Percentiles rank a stretch among this genome's conserved stretches.
These are phyloP conservation scores for Trematomus bernacchii DNA, from an alignment of 2,797 vertebrate species.

Conservation along the genomic window DNA sequence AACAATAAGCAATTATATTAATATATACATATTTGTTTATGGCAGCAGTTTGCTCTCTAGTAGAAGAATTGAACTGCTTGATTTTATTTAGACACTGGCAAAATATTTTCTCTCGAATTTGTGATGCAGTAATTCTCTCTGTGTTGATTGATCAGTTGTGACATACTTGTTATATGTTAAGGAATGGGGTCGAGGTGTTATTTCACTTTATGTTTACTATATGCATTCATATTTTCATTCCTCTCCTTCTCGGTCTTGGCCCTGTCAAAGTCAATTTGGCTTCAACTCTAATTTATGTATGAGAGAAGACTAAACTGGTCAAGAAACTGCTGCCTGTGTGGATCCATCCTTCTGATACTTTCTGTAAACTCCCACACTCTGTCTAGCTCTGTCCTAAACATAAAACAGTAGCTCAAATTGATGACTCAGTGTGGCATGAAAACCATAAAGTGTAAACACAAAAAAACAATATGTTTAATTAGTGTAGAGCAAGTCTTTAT, in stretches of 20 bases:
- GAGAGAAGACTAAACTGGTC: neutral
- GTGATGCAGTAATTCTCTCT: neutral
- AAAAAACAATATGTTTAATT: conserved; percentile 53
- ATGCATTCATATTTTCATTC: neutral
- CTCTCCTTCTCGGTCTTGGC: neutral
- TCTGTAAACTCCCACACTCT: neutral
- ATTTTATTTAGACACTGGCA: neutral
- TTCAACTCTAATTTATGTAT: neutral
- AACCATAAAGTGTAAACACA: conserved; percentile 49
- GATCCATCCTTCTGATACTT: neutral
- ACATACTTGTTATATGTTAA: neutral
- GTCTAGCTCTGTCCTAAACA: neutral
- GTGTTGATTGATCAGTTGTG: neutral
- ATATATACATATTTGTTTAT: neutral
- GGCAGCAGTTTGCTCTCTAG: neutral
- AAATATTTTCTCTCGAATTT: neutral
- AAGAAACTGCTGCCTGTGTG: neutral
- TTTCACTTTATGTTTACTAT: neutral
- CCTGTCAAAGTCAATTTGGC: neutral
- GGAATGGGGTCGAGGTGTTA: neutral
- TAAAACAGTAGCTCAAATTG: conserved; percentile 32
- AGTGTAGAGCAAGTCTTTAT: conserved; percentile 45
- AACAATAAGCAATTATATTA: neutral
- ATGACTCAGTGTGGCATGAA: conserved; percentile 41
- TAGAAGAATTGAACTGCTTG: neutral